A percentile compares a stretch with the other conserved stretches of the same genome.
Conservation (phyloP, 2,797 vertebrate genomes). For the Cetoscarus ocellatus region DNA sequence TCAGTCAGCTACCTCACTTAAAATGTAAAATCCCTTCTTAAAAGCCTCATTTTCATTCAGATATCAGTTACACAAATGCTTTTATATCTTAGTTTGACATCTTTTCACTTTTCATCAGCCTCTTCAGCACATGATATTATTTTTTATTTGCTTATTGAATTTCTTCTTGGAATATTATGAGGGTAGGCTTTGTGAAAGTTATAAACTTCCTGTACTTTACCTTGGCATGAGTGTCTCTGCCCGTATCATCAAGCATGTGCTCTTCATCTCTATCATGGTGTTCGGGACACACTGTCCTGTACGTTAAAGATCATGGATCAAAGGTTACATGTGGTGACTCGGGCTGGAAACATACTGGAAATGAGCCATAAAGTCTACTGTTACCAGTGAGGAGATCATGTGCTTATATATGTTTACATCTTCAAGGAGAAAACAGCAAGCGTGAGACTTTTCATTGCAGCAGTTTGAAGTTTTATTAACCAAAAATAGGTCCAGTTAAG, state of each 20-base stretch:
- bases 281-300: constrained; percentile 1
- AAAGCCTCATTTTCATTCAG: no score
- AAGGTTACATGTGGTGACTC: constrained; percentile 21
- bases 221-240: not conserved
- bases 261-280: constrained; percentile 2
- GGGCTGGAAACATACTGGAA: constrained; percentile 12
- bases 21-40: no score
- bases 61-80: no score
- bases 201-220: not conserved
- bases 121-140: not conserved
- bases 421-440: not conserved
- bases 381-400: not conserved
- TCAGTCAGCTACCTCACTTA: no score
- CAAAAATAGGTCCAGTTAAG: not conserved
- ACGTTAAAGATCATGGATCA: constrained; percentile 8
- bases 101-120: no score
- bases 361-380: constrained; percentile 5
- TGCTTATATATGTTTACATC: not conserved
- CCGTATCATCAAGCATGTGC: not conserved
- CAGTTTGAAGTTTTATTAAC: not conserved
- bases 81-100: no score
- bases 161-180: not conserved
- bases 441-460: not conserved
- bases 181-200: not conserved
- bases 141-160: not conserved